A percentile compares a stretch with the other conserved stretches of the same genome.
phyloP scores from a whole-genome alignment of 1,140 invertebrate species.

The Cryptotermes secundus region DNA sequence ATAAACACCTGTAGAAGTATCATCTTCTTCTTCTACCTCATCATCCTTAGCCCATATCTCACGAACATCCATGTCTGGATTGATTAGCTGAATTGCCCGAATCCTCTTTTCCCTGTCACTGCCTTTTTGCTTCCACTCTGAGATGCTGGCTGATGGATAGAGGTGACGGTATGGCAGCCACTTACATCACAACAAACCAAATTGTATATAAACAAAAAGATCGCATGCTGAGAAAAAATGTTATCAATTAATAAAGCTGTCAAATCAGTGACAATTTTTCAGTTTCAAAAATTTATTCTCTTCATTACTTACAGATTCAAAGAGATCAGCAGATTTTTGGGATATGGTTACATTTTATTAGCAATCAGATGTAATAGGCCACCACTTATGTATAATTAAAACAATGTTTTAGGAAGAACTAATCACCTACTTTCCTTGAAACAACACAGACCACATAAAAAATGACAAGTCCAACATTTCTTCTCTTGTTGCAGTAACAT shows the following conservation, averaged over 20 bases:
- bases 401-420: too few species aligned
- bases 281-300: too few species aligned
- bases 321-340: too few species aligned
- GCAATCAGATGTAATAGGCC: too few species aligned
- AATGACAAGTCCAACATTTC: too few species aligned
- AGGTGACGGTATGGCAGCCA: slow-evolving; percentile 57
- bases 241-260: not conserved
- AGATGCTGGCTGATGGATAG: slow-evolving; percentile 56
- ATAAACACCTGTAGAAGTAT: slow-evolving; percentile 32
- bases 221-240: not conserved
- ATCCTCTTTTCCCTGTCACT: slow-evolving; percentile 54
- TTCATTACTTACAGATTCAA: too few species aligned
- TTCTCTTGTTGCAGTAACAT: too few species aligned
- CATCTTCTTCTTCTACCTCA: slow-evolving; percentile 50
- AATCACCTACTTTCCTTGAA: too few species aligned
- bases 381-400: too few species aligned
- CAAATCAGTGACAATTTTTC: too few species aligned
- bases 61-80: slow-evolving; percentile 52
- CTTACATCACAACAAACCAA: slow-evolving; percentile 41
- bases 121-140: slow-evolving; percentile 56
- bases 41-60: slow-evolving; percentile 48
- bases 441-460: too few species aligned
- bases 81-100: slow-evolving; percentile 53
- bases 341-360: too few species aligned
- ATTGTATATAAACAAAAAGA: not conserved